These are phyloP conservation scores for Torymus tubicola DNA, from an alignment of 2,888 invertebrate genomes.

Conservation along the genomic window DNA sequence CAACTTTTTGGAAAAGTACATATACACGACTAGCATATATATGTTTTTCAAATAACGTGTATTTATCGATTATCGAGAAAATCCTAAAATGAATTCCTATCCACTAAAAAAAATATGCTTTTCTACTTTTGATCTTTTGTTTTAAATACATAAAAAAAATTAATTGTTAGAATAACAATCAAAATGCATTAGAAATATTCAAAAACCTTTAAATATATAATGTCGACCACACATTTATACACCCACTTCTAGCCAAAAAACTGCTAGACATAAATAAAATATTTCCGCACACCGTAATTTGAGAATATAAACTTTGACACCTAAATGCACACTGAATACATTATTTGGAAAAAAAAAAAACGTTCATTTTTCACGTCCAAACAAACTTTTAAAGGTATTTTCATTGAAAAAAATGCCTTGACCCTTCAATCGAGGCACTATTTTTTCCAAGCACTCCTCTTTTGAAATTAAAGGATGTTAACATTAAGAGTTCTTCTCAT, in stretches of 20 bases:
- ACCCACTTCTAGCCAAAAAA: conserved; percentile 26
- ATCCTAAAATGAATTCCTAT: conserved; percentile 19
- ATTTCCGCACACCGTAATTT: conserved; percentile 48
- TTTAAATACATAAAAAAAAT: conserved; percentile 49
- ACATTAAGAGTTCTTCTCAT: conserved; percentile 49
- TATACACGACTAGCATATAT: conserved; percentile 50
- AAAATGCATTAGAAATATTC: conserved; percentile 41
- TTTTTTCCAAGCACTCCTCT: conserved; percentile 38
- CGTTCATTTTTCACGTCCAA: conserved; percentile 12
- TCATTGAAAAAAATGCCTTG: conserved; percentile 21
- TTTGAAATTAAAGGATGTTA: conserved; percentile 35
- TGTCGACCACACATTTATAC: conserved; percentile 28
- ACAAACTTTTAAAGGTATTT: conserved; percentile 36
- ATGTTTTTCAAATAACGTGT: conserved; percentile 44
- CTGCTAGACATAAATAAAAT: conserved; percentile 25
- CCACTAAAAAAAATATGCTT: conserved; percentile 35
- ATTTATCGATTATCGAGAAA: conserved; percentile 42
- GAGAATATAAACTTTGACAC: conserved; percentile 46
- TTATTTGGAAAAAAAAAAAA: conserved; percentile 35
- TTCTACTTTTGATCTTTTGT: conserved; percentile 42
- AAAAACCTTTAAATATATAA: conserved; percentile 46
- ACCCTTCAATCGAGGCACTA: conserved; percentile 17
- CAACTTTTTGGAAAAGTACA: conserved; percentile 55
- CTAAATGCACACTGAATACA: conserved; percentile 46
- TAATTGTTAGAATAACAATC: conserved; percentile 42